These are phyloP conservation scores for Deroplatys truncata DNA, from an alignment of 2,888 invertebrate genomes.

Conservation along the genomic window DNA sequence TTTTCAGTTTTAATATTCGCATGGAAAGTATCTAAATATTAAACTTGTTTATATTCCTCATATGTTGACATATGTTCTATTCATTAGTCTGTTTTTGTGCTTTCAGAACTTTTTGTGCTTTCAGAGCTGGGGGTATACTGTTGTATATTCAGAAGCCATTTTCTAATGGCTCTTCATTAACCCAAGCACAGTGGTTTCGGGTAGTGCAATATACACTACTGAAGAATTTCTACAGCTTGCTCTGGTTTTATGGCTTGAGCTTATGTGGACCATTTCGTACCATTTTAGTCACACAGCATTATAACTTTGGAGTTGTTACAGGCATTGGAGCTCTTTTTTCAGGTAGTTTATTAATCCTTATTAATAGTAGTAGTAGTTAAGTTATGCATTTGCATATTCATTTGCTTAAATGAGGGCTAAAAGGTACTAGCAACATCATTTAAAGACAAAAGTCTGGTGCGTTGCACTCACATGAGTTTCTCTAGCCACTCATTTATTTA, in stretches of 20 bases:
- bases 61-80: too few species aligned
- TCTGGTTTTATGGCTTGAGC: constrained; percentile 52
- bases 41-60: too few species aligned
- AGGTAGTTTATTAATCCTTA: constrained; percentile 24
- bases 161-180: constrained; percentile 21
- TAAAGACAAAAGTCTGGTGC: too few species aligned
- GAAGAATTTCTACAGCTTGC: constrained; percentile 42
- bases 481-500: too few species aligned
- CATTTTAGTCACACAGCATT: constrained; percentile 49
- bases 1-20: too few species aligned
- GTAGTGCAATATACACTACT: constrained; percentile 42
- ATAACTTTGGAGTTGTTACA: constrained; percentile 46
- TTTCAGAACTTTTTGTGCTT: background rate
- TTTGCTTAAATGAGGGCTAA: too few species aligned
- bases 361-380: too few species aligned
- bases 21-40: too few species aligned
- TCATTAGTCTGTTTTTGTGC: too few species aligned
- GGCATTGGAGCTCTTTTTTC: constrained; percentile 46
- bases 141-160: constrained; percentile 28
- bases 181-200: constrained; percentile 38
- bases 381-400: too few species aligned
- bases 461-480: too few species aligned
- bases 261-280: constrained; percentile 50
- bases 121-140: constrained; percentile 29
- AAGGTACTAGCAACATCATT: too few species aligned